A percentile compares a stretch with the other conserved stretches of the same genome.
phyloP scores from a whole-genome alignment of 2,888 invertebrate species.

The Drosophila eohydei region DNA sequence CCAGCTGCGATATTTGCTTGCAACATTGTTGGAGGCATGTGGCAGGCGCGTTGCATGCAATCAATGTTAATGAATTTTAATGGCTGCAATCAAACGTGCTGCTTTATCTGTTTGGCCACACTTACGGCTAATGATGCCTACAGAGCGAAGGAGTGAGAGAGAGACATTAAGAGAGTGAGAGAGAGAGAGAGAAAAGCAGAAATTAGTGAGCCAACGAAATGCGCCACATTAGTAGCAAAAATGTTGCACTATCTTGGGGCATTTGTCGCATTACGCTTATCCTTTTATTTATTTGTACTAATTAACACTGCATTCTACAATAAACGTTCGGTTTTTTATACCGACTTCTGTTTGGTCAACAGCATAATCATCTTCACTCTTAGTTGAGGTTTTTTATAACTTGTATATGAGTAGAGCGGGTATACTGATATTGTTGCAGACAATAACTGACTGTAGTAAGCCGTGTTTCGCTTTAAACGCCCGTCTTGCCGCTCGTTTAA shows the following conservation, averaged over 20 bases:
- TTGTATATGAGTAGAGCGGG: no score
- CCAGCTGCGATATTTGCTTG: constrained; percentile 46
- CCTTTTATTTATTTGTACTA: constrained; percentile 72
- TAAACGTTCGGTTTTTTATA: constrained; percentile 36
- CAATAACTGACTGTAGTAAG: no score
- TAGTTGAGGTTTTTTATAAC: constrained; percentile 10
- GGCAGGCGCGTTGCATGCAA: constrained; percentile 29
- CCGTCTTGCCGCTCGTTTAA: no score
- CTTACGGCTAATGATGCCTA: constrained; percentile 58
- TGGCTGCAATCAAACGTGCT: constrained; percentile 60
- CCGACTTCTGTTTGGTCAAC: constrained; percentile 36
- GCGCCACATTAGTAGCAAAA: constrained; percentile 57
- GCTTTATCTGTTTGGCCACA: constrained; percentile 57
- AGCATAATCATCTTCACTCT: constrained; percentile 65
- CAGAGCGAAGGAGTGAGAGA: constrained; percentile 15
- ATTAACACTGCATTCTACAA: constrained; percentile 52
- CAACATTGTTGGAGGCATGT: constrained; percentile 27
- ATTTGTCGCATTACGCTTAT: constrained; percentile 76
- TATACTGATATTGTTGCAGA: not conserved
- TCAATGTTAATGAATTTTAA: constrained; percentile 73
- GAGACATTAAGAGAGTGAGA: not conserved
- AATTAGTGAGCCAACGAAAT: constrained; percentile 47
- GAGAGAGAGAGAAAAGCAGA: constrained; percentile 17
- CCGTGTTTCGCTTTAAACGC: no score
- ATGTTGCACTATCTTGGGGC: constrained; percentile 40